Evolutionary conservation across 2,113 vertebrate genomes (phyloP).

Genomic region (Emydocephalus ijimae): DNA sequence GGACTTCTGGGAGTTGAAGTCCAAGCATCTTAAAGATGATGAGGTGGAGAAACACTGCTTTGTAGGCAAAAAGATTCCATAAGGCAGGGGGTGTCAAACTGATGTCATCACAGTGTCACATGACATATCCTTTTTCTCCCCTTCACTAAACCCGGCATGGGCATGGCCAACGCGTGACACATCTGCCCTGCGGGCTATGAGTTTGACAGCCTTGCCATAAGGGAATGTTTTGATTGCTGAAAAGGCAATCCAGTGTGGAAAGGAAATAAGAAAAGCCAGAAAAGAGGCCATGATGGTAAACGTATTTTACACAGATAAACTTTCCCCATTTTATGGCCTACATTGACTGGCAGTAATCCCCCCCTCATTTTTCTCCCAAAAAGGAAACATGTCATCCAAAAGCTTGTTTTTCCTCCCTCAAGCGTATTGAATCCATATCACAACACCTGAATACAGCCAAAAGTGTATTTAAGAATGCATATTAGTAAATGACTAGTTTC

Average conservation of each 20-base stretch:
- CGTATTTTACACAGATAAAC: neutral
- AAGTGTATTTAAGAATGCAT: neutral
- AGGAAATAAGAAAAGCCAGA: neutral
- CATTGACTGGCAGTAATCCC: neutral
- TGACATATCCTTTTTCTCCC: no score
- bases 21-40: neutral
- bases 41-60: neutral
- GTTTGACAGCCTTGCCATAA: neutral
- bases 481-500: neutral
- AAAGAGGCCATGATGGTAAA: neutral
- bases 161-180: no score
- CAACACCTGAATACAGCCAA: neutral
- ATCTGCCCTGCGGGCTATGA: no score
- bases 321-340: neutral
- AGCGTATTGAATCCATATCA: neutral
- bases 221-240: neutral
- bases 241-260: neutral
- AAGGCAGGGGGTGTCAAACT: neutral
- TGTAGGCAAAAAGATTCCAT: neutral
- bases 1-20: neutral
- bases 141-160: no score
- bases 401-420: neutral
- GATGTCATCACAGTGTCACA: no score
- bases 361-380: neutral
- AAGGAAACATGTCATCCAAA: neutral